Conservation (phyloP, 1,140 invertebrate species). For the Helicoverpa armigera region DNA sequence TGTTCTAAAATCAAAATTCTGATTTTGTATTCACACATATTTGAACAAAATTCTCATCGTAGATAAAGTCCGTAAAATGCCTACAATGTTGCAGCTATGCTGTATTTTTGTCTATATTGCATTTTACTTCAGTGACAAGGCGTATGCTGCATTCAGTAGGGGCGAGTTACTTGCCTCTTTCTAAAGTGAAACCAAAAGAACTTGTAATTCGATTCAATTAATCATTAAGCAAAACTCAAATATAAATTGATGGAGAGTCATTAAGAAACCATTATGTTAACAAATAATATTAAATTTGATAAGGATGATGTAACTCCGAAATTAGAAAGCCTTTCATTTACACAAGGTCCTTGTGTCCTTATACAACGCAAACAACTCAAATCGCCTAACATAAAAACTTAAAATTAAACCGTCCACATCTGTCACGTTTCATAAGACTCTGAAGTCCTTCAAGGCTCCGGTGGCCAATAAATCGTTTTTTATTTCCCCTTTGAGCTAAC, state of each 20-base stretch:
- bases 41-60: no score
- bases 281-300: no score
- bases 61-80: background rate
- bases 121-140: background rate
- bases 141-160: constrained; percentile 1
- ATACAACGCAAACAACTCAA: background rate
- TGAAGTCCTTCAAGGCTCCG: background rate
- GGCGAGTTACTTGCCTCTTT: constrained; percentile 1
- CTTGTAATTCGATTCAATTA: no score
- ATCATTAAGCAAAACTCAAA: no score
- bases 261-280: no score
- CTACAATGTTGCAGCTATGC: background rate
- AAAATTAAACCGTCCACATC: background rate
- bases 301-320: no score
- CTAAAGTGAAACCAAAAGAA: no score
- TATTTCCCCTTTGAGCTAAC: constrained; percentile 11
- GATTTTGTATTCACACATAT: no score
- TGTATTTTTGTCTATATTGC: constrained; percentile 21
- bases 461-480: constrained; percentile 17
- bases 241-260: no score
- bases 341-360: background rate
- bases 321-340: background rate
- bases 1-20: no score
- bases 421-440: background rate
- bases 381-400: background rate